A percentile compares a stretch with the other conserved stretches of the same genome.
Conservation (phyloP, 2,888 invertebrate species). For the Apocheima hispidaria region DNA sequence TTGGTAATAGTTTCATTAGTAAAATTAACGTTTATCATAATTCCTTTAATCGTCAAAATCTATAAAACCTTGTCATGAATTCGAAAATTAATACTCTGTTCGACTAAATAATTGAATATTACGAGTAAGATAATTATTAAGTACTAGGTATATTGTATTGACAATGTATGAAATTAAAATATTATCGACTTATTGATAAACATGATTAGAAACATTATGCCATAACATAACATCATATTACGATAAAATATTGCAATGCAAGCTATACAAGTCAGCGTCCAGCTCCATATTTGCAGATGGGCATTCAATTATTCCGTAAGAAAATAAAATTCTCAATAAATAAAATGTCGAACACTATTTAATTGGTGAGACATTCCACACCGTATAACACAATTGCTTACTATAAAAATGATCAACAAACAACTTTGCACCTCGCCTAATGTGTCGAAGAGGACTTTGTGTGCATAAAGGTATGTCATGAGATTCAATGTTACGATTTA, state of each 20-base stretch:
- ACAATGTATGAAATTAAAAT: slow-evolving; percentile 48
- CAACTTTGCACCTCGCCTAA: slow-evolving; percentile 82
- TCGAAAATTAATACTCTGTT: slow-evolving; percentile 57
- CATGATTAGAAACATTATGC: slow-evolving; percentile 50
- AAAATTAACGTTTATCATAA: slow-evolving; percentile 54
- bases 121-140: slow-evolving; percentile 59
- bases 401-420: slow-evolving; percentile 85
- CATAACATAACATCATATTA: slow-evolving; percentile 54
- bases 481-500: slow-evolving; percentile 82
- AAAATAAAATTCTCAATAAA: slow-evolving; percentile 86
- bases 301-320: slow-evolving; percentile 80
- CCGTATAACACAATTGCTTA: slow-evolving; percentile 84
- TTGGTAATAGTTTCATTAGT: slow-evolving; percentile 36
- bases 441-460: slow-evolving; percentile 68
- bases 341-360: slow-evolving; percentile 84
- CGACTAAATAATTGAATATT: slow-evolving; percentile 47
- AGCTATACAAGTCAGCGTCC: slow-evolving; percentile 58
- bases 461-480: slow-evolving; percentile 77
- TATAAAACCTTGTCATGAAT: slow-evolving; percentile 63
- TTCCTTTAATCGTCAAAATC: slow-evolving; percentile 57
- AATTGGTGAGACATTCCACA: slow-evolving; percentile 80
- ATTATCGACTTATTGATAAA: slow-evolving; percentile 50
- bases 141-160: slow-evolving; percentile 58
- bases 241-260: slow-evolving; percentile 56
- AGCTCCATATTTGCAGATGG: slow-evolving; percentile 85